Base-by-base conservation (phyloP, 2,113 vertebrate genomes). In the Catharus minimus region DNA sequence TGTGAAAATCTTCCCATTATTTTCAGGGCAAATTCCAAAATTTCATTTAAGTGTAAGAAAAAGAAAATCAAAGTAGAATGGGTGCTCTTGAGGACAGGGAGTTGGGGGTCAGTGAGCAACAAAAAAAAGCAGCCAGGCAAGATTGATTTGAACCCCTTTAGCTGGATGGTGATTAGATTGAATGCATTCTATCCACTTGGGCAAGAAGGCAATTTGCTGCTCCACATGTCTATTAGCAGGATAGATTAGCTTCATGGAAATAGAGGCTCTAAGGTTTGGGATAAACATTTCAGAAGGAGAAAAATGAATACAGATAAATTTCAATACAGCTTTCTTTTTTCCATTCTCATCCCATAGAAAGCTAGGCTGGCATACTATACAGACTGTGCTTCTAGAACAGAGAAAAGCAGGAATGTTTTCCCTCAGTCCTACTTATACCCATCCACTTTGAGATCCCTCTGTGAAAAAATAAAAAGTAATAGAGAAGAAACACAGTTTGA, bases 171-270 rank as follows among this genome's bases (percentile, higher is more conserved):
- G 67, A 80, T 82, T 78, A 93, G 86, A 60, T 38, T 76, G 62
- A 79, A 72, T 33, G 20, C 28, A 41, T 65, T 88, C 62, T 88
- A 36, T 78, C 46, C 56, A 76, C 79, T 76, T 85, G 64, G 57
- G 61, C 62, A 85, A 82, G 66, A 60, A 89, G 72, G 26, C 67
- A 75, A 65, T 93, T 92, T 91, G 85, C 89, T 85, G 58, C 57
- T 94, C 66, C 82, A 72, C 61, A 64, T 67, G 69, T 41, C 69
- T 89, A 75, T 87, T 86, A 89, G 65, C 62, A 60, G 62, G 32
- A 84, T 71, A 81, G 69, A 82, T 88, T 43, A 81, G 8, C 55
- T 94, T 86, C 80, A 64, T 28, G 16, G 33, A 52, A 78, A 46
- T 5, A 78, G 49, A 82, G 44, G 57, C 61, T 91, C 15, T 49